Base-by-base conservation (phyloP, 1,140 invertebrate species). In the Cyclargus thomasi region DNA sequence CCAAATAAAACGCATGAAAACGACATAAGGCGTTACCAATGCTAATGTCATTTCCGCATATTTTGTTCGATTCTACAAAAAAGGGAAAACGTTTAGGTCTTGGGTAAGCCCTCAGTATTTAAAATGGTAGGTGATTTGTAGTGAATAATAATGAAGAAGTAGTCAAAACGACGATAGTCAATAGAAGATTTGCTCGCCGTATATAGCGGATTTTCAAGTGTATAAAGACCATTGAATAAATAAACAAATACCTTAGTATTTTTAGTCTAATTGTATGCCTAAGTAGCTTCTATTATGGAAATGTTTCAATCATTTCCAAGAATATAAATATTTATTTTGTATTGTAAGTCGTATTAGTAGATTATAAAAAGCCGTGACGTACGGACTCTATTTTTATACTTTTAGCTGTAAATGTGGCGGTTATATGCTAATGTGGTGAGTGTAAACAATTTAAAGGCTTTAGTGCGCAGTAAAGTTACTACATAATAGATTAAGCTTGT, bases 361-460 rank as follows among this genome's bases (percentile, higher is more conserved):
- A 16, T 47, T 47, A 47, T 47, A 47, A 8, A 14, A 47, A 47
- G 39, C 39, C 14, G 39, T 47, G 39, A 47, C 39, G 39, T 47
- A n/a, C 39, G 14, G 39, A 47, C 39, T 47, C 14, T 47, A 47
- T 16, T 47, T 47, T 47, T 47, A 39, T 39, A 39, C 36, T 11
- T 39, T 39, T 39, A 39, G 36, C 36, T 14, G 36, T 14, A 39
- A 39, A 8, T 39, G 36, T 4, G 7, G 36, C 23, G 23, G 23
- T 23, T 39, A 39, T 39, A 47, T 47, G 39, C 39, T 14, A 47
- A 47, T 47, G 39, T 47, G 39, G 39, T 11, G 39, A 47, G 39
- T 47, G 39, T 47, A 47, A 47, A 47, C 39, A 47, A 47, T 47
- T 47, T 47, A 47, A 47, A 47, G 39, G 39, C 39, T 47, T 47